Percentiles rank a stretch among this genome's conserved stretches.
Evolutionary conservation across 2,113 vertebrate genomes (phyloP).

Genomic region (Vombatus ursinus): DNA sequence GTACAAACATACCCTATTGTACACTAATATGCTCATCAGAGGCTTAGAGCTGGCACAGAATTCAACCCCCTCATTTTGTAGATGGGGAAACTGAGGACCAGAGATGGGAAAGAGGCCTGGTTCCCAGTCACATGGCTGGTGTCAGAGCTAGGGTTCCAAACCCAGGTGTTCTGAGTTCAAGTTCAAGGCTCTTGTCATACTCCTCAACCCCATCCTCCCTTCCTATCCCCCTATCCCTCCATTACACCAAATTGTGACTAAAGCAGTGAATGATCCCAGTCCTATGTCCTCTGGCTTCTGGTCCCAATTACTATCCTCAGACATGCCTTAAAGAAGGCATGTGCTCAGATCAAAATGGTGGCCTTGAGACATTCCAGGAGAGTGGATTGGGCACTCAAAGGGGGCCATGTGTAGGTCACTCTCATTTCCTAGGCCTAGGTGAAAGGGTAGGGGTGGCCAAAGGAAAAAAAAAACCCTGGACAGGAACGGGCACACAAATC

Average conservation of each 20-base stretch:
- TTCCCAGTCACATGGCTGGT: background rate
- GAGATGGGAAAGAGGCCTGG: background rate
- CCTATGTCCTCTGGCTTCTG: background rate
- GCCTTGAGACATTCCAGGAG: background rate
- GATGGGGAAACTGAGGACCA: background rate
- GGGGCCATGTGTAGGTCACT: background rate
- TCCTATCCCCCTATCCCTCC: background rate
- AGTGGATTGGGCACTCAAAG: background rate
- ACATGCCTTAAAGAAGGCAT: background rate
- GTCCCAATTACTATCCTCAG: background rate
- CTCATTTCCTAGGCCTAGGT: background rate
- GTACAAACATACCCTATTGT: background rate
- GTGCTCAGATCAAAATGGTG: background rate
- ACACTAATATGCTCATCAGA: background rate
- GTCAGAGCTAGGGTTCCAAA: background rate
- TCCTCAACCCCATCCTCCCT: background rate
- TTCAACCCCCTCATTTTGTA: background rate
- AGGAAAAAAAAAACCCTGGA: background rate
- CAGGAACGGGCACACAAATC: background rate
- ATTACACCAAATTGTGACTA: background rate
- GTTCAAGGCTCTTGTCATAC: background rate
- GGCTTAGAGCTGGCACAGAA: background rate
- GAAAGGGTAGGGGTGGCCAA: background rate
- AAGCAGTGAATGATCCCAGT: background rate
- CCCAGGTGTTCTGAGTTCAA: background rate